phyloP scores from a whole-genome alignment of 2,797 vertebrate genomes.

The Thunnus albacares region DNA sequence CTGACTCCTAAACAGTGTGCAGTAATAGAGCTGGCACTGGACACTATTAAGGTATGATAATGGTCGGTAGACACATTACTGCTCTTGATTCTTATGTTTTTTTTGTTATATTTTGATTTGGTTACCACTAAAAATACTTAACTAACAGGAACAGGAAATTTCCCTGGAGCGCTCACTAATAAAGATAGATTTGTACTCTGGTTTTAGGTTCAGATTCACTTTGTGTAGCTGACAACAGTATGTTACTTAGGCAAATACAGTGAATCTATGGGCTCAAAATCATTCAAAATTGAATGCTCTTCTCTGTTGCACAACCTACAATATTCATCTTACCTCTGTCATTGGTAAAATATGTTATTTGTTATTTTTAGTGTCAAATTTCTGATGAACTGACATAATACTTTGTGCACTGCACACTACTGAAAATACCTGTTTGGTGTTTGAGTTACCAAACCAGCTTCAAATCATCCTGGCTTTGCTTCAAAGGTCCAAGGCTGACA shows the following conservation, averaged over 20 bases:
- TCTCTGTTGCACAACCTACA: background rate
- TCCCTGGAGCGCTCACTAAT: no score
- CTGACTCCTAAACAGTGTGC: conserved; percentile 96
- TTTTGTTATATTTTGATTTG: background rate
- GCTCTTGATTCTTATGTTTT: background rate
- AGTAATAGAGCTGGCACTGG: conserved; percentile 94
- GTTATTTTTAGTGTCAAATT: background rate
- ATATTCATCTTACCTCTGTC: background rate
- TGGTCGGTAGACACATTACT: background rate
- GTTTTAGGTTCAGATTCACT: background rate
- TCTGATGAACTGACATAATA: background rate
- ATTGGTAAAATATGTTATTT: no score
- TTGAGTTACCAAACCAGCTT: conserved; percentile 21
- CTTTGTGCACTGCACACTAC: background rate
- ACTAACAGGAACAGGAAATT: no score
- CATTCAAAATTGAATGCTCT: background rate
- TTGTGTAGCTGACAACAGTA: background rate
- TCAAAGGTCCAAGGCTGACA: background rate
- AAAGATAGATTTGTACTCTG: no score
- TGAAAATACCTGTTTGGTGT: background rate
- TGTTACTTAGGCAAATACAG: background rate
- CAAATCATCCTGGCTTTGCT: background rate
- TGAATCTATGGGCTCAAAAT: background rate
- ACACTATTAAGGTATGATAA: conserved; percentile 93
- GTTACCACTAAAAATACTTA: no score